Conservation (phyloP, 2,797 vertebrate species). For the Mastacembelus armatus region DNA sequence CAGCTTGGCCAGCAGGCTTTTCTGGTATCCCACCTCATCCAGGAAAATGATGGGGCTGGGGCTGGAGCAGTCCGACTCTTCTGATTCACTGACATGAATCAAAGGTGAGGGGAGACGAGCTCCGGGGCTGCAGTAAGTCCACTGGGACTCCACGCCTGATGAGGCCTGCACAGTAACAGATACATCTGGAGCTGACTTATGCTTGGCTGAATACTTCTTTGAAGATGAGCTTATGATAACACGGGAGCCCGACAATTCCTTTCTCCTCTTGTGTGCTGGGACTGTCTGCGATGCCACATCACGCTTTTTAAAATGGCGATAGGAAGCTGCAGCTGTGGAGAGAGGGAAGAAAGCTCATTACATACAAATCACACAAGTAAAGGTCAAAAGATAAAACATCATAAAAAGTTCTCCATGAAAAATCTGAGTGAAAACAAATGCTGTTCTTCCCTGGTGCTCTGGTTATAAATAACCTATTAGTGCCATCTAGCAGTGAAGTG, state of each 20-base stretch:
- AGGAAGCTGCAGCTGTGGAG: constrained; percentile 74
- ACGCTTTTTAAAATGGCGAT: constrained; percentile 83
- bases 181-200: constrained; percentile 77
- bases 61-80: constrained; percentile 96
- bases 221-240: constrained; percentile 82
- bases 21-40: constrained; percentile 98
- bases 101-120: constrained; percentile 71
- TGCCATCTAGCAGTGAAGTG: not conserved
- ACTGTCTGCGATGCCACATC: constrained; percentile 92
- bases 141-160: constrained; percentile 87
- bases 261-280: constrained; percentile 80
- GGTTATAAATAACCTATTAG: not conserved
- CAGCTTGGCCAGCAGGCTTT: constrained; percentile 94
- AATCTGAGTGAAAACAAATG: not conserved
- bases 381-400: not conserved
- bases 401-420: not conserved
- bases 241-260: constrained; percentile 85
- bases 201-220: constrained; percentile 81
- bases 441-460: not conserved
- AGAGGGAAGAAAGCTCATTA: constrained; percentile 17
- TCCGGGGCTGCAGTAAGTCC: constrained; percentile 88
- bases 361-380: not conserved
- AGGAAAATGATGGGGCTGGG: constrained; percentile 98
- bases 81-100: constrained; percentile 89
- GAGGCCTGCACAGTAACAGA: constrained; percentile 87